Percentiles rank a stretch among this genome's conserved stretches.
Evolutionary conservation across 2,113 vertebrate species (phyloP).

Genomic region (Rhineura floridana): DNA sequence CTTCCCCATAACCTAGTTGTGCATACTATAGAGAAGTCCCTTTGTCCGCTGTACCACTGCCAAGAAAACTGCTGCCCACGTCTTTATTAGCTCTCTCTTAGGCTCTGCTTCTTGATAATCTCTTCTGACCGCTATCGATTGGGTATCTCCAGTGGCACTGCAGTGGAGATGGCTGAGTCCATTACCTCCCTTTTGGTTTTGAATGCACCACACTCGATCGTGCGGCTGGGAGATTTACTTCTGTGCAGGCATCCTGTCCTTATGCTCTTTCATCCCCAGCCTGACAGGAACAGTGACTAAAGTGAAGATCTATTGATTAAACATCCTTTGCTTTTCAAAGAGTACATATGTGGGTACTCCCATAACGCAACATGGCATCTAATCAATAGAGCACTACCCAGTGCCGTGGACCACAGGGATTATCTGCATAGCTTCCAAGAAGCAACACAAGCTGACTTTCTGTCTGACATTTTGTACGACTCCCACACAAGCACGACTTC

Average conservation of each 20-base stretch:
- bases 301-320: slow-evolving; percentile 67
- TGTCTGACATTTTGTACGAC: slow-evolving; percentile 36
- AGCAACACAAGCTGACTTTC: slow-evolving; percentile 56
- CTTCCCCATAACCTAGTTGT: too few relatives aligned
- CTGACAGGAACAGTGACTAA: slow-evolving; percentile 66
- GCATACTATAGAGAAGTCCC: neutral
- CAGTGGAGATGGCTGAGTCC: neutral
- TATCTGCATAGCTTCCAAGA: slow-evolving; percentile 42
- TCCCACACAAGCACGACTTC: neutral
- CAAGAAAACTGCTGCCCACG: neutral
- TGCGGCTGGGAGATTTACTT: slow-evolving; percentile 28
- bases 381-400: slow-evolving; percentile 69
- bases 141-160: neutral
- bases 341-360: neutral
- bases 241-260: slow-evolving; percentile 31
- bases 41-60: too few relatives aligned
- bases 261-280: slow-evolving; percentile 55
- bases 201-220: slow-evolving; percentile 35
- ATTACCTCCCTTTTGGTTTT: slow-evolving; percentile 37
- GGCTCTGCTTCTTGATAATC: slow-evolving; percentile 18
- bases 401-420: slow-evolving; percentile 48
- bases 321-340: slow-evolving; percentile 50
- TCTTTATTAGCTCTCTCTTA: neutral
- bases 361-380: slow-evolving; percentile 60
- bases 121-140: slow-evolving; percentile 32